phyloP scores from a whole-genome alignment of 1,140 invertebrate species.

The Paraescarpia echinospica region DNA sequence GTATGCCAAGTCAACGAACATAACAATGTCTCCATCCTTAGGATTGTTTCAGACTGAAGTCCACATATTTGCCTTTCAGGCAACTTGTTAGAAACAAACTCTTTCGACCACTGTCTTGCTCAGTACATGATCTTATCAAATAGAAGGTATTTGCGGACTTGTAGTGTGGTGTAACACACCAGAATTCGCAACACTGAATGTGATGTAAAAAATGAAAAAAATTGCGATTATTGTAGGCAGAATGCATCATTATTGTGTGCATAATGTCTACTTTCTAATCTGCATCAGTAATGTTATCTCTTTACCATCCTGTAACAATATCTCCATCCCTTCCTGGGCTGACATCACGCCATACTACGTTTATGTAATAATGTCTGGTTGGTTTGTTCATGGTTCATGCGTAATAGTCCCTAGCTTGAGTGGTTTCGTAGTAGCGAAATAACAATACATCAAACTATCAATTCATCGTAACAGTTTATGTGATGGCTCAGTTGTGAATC shows the following conservation, averaged over 20 bases:
- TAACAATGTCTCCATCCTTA: not conserved
- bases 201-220: too few relatives aligned
- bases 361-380: not conserved
- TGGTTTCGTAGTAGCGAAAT: not conserved
- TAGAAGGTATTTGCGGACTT: not conserved
- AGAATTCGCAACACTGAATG: too few relatives aligned
- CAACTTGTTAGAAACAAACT: not conserved
- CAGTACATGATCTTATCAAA: not conserved
- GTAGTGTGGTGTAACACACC: too few relatives aligned
- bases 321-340: not conserved
- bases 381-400: not conserved
- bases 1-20: not conserved
- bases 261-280: too few relatives aligned
- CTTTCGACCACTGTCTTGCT: not conserved
- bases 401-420: not conserved
- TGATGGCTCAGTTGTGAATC: too few relatives aligned
- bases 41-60: too few relatives aligned
- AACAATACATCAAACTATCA: too few relatives aligned
- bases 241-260: too few relatives aligned
- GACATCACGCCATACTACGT: not conserved
- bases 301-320: not conserved
- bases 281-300: too few relatives aligned
- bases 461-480: too few relatives aligned
- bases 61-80: too few relatives aligned
- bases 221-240: too few relatives aligned